Conservation (phyloP, 2,797 vertebrate species). For the Manis pentadactyla region DNA sequence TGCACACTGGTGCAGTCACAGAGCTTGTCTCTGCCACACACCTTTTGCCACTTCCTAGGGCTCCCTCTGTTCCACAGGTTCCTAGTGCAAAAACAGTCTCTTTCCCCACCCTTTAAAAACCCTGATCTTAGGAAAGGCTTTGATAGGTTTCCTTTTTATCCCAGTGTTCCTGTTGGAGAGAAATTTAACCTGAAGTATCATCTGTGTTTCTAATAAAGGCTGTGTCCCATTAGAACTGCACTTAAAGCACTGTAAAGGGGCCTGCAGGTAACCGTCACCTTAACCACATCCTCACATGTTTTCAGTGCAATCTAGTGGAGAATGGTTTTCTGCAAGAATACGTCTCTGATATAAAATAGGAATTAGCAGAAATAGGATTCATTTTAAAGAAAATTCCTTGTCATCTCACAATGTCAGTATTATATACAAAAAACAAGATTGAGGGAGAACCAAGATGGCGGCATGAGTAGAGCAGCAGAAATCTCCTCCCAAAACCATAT, state of each 20-base stretch:
- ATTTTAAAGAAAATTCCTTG: neutral
- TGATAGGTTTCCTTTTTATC: neutral
- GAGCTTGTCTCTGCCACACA: neutral
- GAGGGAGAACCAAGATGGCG: too few species aligned
- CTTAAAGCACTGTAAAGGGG: neutral
- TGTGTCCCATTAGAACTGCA: neutral
- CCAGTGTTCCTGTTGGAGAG: neutral
- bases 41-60: neutral
- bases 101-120: neutral
- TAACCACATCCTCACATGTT: neutral
- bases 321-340: neutral
- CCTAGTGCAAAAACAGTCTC: neutral
- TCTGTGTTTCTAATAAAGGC: neutral
- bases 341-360: neutral
- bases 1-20: neutral
- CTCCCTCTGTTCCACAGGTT: neutral
- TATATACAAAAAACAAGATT: neutral
- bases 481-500: too few species aligned
- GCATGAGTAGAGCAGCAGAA: too few species aligned
- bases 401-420: neutral
- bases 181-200: neutral
- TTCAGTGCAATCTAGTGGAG: neutral
- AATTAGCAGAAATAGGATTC: neutral
- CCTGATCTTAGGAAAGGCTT: conserved; percentile 18
- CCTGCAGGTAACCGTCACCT: neutral